Percentiles rank a stretch among this genome's conserved stretches.
Conservation (phyloP, 37 sponge, comb jelly and placozoan species). For the Geodia barretti region DNA sequence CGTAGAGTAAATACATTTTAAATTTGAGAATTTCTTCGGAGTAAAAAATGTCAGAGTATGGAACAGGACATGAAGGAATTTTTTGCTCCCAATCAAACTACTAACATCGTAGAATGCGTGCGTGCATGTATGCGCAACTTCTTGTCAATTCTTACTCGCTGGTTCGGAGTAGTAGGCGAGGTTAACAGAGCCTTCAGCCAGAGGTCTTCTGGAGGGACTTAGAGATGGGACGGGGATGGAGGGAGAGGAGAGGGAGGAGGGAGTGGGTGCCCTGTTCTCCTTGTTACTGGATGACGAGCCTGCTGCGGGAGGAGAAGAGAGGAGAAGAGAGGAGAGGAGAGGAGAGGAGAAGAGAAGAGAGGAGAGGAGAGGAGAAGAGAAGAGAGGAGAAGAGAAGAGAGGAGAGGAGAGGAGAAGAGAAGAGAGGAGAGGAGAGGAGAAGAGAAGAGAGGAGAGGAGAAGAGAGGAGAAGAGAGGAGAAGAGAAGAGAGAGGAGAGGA, state of each 20-base stretch:
- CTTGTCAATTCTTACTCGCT: slow-evolving; percentile 16
- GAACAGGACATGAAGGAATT: too few species aligned
- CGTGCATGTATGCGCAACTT: neutral
- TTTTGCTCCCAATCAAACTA: too few species aligned
- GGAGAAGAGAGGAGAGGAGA: neutral
- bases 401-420: neutral
- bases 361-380: slow-evolving; percentile 1
- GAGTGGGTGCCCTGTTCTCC: neutral
- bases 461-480: neutral
- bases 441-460: neutral
- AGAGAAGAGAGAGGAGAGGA: neutral
- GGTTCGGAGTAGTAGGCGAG: slow-evolving; percentile 39
- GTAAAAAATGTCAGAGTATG: too few species aligned
- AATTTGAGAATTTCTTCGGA: too few species aligned
- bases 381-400: neutral
- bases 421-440: neutral
- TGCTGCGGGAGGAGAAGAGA: neutral
- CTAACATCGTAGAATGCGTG: too few species aligned
- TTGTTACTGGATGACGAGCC: neutral
- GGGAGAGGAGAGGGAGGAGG: slow-evolving; percentile 2
- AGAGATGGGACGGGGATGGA: neutral
- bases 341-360: neutral
- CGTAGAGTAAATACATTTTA: too few species aligned
- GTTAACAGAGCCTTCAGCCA: slow-evolving; percentile 4
- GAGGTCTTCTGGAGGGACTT: neutral